Evolutionary conservation across 2,888 invertebrate genomes (phyloP), one percentile per base, ranked within the genome.

Genomic region (Rhopalosiphum nymphaeae): DNA sequence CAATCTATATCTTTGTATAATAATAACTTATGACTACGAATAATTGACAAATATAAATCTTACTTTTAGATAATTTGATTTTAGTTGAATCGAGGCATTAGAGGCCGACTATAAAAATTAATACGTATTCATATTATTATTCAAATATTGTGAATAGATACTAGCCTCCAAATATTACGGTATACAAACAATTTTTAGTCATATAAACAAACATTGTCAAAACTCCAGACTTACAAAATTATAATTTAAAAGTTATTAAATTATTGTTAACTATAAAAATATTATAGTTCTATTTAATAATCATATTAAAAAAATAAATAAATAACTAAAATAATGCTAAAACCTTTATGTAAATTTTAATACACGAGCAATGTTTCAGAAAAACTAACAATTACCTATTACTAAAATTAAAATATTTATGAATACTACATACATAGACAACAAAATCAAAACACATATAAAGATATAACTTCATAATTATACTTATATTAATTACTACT

Each of bases 21-120:
- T n/a, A 13, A 67, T 67, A 16, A n/a, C 1, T n/a, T 61, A n/a
- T 67, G 67, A 67, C n/a, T 9, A 25, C 61, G 13, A 29, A 3
- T 67, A n/a, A n/a, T 67, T 1, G n/a, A 67, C 5, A 67, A 67
- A 67, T 16, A 4, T n/a, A 67, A 49, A 49, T n/a, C 1, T 67
- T 67, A 67, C n/a, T 67, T 67, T 67, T 67, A 67, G n/a, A 67
- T 4, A n/a, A 67, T n/a, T 13, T 67, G n/a, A n/a, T 16, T 67
- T n/a, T n/a, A n/a, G n/a, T 16, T n/a, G 16, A n/a, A n/a, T 67
- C 0, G 5, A 67, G 16, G 16, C 5, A 7, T n/a, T 11, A 0
- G 13, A 29, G 26, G 5, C 10, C 10, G 1, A 67, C 16, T 67
- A n/a, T n/a, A 67, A 5, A 67, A 25, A 26, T n/a, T n/a, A 67